Conservation (phyloP, 2,113 vertebrate species). For the Tylochromis polylepis region DNA sequence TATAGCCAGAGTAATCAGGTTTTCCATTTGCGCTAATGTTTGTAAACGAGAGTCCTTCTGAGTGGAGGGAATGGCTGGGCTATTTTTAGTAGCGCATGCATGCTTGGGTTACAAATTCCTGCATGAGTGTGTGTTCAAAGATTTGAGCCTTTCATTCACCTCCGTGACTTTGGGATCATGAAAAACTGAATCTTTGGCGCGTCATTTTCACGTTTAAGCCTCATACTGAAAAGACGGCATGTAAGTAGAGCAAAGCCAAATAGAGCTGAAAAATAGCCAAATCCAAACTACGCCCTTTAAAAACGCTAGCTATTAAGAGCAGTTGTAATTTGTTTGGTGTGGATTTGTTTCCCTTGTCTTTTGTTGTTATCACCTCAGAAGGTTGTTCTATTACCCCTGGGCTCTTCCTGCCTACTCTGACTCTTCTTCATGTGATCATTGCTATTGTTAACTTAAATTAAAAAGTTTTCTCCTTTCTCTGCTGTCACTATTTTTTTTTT, state of each 20-base stretch:
- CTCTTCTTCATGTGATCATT: conserved; percentile 17
- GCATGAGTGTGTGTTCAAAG: not conserved
- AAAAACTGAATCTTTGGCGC: not conserved
- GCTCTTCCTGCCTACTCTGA: not conserved
- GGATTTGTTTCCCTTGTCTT: conserved; percentile 13
- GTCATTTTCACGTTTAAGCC: not conserved
- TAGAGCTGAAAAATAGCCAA: not conserved
- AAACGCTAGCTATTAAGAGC: not conserved
- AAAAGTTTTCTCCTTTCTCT: not conserved
- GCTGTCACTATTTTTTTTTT: not conserved
- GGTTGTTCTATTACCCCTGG: not conserved
- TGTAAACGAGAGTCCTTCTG: conserved; percentile 54
- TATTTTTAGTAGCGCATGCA: conserved; percentile 61
- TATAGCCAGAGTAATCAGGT: conserved; percentile 54
- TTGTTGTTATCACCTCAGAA: conserved; percentile 23
- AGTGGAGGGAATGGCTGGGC: conserved; percentile 35
- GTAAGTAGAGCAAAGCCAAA: not conserved
- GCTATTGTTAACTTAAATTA: conserved; percentile 25
- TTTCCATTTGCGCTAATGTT: conserved; percentile 74
- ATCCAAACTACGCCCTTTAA: not conserved
- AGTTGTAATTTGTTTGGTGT: conserved; percentile 13
- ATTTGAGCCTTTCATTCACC: not conserved
- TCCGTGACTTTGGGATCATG: not conserved
- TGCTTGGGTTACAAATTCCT: not conserved
- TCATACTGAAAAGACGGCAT: not conserved